A percentile compares a stretch with the other conserved stretches of the same genome.
phyloP scores from a whole-genome alignment of 2,888 invertebrate genomes.

The Calameuta filiformis region DNA sequence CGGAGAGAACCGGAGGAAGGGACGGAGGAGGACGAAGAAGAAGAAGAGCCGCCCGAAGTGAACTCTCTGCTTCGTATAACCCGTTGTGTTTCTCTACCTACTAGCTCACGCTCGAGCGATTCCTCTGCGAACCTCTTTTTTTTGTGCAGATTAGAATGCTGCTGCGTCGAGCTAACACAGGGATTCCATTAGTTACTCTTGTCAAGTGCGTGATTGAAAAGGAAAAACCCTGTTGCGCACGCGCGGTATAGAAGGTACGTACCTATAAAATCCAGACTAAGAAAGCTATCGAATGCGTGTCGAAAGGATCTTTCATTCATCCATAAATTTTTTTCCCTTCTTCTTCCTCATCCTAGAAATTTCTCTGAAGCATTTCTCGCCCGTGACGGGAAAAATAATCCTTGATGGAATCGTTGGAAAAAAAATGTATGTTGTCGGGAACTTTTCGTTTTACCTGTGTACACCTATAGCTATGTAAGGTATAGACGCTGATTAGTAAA shows the following conservation, averaged over 20 bases:
- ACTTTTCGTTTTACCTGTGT: neutral
- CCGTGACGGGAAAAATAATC: neutral
- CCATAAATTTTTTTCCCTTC: neutral
- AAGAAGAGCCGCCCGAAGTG: conserved; percentile 9
- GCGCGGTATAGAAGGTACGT: neutral
- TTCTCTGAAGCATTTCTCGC: neutral
- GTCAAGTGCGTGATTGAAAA: conserved; percentile 18
- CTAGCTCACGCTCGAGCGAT: conserved; percentile 5
- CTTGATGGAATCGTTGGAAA: neutral
- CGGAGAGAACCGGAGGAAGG: neutral
- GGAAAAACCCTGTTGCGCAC: conserved; percentile 4
- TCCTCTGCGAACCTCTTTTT: conserved; percentile 6
- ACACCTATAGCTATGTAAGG: conserved; percentile 3
- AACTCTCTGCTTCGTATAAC: neutral
- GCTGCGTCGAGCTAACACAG: conserved; percentile 12
- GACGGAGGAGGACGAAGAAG: conserved; percentile 6
- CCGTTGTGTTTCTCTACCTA: neutral
- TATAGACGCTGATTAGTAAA: neutral
- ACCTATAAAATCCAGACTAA: neutral
- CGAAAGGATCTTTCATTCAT: neutral
- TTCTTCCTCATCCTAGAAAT: neutral
- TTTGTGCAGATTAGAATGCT: conserved; percentile 15
- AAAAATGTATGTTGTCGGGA: neutral
- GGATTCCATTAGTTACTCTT: conserved; percentile 22
- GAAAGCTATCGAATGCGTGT: neutral